These are phyloP conservation scores for Avahi laniger DNA, from an alignment of 2,797 vertebrate genomes.

Conservation along the genomic window DNA sequence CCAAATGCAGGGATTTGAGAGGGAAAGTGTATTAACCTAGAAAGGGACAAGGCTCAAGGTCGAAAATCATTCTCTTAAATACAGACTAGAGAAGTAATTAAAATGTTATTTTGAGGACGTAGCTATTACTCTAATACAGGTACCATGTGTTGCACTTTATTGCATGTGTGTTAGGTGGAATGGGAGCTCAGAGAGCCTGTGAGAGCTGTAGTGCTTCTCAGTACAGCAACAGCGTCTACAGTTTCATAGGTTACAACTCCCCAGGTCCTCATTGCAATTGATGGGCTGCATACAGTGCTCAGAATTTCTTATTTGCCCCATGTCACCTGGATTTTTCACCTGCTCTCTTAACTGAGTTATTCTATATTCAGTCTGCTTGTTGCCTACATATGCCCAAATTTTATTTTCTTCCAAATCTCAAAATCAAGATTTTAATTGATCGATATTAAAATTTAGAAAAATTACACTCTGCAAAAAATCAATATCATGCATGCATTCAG, in stretches of 20 bases:
- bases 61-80: neutral
- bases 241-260: neutral
- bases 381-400: neutral
- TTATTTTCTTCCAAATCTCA: slow-evolving; percentile 9
- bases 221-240: neutral
- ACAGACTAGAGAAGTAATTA: neutral
- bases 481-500: neutral
- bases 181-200: neutral
- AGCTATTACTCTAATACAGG: neutral
- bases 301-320: neutral
- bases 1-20: neutral
- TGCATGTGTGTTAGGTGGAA: neutral
- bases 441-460: neutral
- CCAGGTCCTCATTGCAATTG: neutral
- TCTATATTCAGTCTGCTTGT: neutral
- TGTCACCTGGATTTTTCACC: slow-evolving; percentile 15
- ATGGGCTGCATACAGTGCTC: neutral
- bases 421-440: neutral
- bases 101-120: neutral
- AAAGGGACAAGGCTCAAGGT: neutral
- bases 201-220: neutral
- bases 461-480: neutral
- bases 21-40: neutral
- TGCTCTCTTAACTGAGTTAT: neutral
- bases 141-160: neutral